Base-by-base conservation (phyloP, 2,888 invertebrate genomes). In the Platypus cylindrus region DNA sequence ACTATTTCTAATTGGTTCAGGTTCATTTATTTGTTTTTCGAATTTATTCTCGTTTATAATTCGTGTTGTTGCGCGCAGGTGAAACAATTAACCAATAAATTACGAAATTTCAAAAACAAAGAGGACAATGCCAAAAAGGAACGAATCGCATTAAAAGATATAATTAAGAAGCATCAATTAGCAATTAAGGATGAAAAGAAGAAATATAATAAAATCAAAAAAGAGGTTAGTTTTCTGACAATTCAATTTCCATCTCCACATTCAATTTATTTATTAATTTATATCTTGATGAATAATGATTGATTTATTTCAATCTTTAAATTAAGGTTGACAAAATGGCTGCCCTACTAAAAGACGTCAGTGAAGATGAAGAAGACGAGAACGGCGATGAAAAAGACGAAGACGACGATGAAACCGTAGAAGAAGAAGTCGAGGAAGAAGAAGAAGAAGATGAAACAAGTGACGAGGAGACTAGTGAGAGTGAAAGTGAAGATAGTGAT, bases 281-380 rank as follows among this genome's bases (percentile, higher is more conserved):
- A n/a, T n/a, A n/a, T n/a, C n/a, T n/a, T n/a, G n/a, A n/a, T n/a
- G n/a, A n/a, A n/a, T n/a, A n/a, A n/a, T n/a, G n/a, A n/a, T n/a
- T n/a, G n/a, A n/a, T n/a, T n/a, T n/a, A 9, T 9, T 5, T 13
- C 5, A 27, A 12, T 15, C 13, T 27, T 27, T 14, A 14, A 22
- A 38, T 40, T 7, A 31, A 87, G 66, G 86, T 87, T 7, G 84
- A 86, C 53, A 87, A 87, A 63, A 89, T 89, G 86, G 86, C 86
- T 0, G 78, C 79, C 11, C 69, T 86, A 53, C 79, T 89, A 79
- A 85, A 80, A 49, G 82, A 83, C 50, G 75, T 73, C 2, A 79
- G 77, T 1, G 78, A 77, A 4, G 35, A 69, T 13, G 73, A 72
- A 45, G 71, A 73, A 36, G 75, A 75, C 48, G 67, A 62, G 17